These are phyloP conservation scores for Astur gentilis DNA, from an alignment of 2,113 vertebrate species.

Conservation along the genomic window DNA sequence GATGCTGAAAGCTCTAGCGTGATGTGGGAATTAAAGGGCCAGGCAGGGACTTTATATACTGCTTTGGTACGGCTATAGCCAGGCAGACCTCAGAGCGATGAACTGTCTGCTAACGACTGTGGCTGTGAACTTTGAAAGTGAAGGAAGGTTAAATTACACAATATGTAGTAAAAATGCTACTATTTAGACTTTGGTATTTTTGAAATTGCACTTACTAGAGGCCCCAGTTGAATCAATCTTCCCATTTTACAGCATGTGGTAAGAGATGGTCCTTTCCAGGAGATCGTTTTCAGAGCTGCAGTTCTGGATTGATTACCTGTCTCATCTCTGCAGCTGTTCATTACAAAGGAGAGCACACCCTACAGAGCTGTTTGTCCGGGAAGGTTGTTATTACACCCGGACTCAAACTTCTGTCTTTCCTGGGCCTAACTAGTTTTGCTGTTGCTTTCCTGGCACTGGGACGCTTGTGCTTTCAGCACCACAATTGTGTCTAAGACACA, in stretches of 20 bases:
- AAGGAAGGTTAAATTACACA: not conserved
- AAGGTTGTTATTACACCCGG: not conserved
- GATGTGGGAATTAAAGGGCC: slow-evolving; percentile 32
- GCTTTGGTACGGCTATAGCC: not conserved
- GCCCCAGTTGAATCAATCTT: not conserved
- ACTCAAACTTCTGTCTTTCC: not conserved
- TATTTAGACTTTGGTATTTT: not conserved
- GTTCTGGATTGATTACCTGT: not conserved
- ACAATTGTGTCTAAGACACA: not conserved
- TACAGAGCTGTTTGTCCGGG: not conserved
- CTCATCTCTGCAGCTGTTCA: not conserved
- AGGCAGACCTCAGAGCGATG: not conserved
- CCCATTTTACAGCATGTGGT: not conserved
- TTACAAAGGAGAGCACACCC: not conserved
- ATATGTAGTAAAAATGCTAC: not conserved
- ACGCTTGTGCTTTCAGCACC: not conserved
- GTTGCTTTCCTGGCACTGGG: not conserved
- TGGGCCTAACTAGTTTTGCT: not conserved
- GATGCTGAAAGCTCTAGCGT: not conserved
- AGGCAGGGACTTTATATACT: not conserved
- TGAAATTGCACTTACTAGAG: not conserved
- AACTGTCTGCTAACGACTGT: not conserved
- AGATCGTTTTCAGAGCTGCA: not conserved
- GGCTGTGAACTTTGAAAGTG: not conserved
- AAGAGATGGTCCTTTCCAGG: not conserved